A percentile compares a stretch with the other conserved stretches of the same genome.
Evolutionary conservation across 2,797 vertebrate species (phyloP).

Genomic region (Coreius guichenoti): DNA sequence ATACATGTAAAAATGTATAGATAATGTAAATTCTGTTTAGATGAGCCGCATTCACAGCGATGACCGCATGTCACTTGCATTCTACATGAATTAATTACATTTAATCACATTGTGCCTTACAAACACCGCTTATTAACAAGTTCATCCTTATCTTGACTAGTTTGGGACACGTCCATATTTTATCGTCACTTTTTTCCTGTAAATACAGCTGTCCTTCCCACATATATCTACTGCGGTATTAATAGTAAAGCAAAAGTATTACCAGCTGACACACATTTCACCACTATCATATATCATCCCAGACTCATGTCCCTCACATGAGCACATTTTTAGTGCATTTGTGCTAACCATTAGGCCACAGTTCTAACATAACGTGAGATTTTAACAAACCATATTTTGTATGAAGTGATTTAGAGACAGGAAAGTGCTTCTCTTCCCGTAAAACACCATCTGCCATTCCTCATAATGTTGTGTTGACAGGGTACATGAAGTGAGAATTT

Average conservation of each 20-base stretch:
- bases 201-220: background rate
- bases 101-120: background rate
- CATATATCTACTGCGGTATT: background rate
- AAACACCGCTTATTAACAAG: background rate
- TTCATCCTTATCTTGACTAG: background rate
- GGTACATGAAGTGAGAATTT: conserved; percentile 41
- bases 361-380: background rate
- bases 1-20: background rate
- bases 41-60: background rate
- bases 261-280: background rate
- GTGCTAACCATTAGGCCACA: background rate
- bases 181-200: background rate
- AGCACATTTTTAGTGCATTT: background rate
- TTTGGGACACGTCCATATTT: background rate
- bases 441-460: conserved; percentile 46
- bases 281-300: background rate
- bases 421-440: conserved; percentile 9
- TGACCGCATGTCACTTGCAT: background rate
- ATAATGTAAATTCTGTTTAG: too few species aligned
- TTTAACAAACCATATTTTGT: conserved; percentile 3
- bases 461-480: conserved; percentile 46
- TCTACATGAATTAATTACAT: background rate
- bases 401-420: conserved; percentile 30
- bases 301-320: background rate
- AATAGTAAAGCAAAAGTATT: background rate